phyloP scores from a whole-genome alignment of 2,797 vertebrate species.

The Rhincodon typus region DNA sequence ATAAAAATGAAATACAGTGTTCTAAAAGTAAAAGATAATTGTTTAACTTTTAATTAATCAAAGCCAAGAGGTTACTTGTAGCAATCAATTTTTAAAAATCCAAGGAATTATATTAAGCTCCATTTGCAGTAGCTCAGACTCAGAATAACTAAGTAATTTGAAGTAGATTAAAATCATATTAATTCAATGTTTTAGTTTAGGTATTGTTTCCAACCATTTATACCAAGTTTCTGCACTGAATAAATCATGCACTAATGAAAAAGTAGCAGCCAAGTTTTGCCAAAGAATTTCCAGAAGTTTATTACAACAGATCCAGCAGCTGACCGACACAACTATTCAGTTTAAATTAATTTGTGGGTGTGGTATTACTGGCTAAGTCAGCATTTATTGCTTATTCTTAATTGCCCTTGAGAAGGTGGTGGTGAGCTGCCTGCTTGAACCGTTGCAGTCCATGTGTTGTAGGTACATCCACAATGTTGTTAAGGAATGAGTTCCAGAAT shows the following conservation, averaged over 20 bases:
- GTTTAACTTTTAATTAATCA: neutral
- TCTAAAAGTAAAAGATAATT: neutral
- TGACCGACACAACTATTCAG: too few species aligned
- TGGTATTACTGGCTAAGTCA: too few species aligned
- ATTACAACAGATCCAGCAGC: neutral
- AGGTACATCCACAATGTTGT: too few species aligned
- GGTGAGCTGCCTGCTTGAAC: too few species aligned
- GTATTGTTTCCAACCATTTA: neutral
- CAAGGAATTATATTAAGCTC: neutral
- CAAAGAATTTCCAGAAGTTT: neutral
- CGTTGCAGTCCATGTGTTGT: too few species aligned
- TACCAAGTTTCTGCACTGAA: neutral
- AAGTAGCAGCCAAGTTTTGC: neutral
- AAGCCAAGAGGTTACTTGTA: neutral
- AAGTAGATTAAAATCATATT: neutral
- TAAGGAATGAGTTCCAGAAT: too few species aligned
- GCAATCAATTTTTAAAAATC: neutral
- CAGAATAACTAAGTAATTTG: neutral
- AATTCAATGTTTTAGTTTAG: neutral
- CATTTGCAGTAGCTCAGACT: neutral
- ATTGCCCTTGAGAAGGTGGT: too few species aligned
- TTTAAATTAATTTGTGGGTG: too few species aligned
- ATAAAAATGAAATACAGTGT: neutral
- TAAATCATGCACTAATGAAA: constrained; percentile 1
- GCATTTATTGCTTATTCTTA: too few species aligned